Evolutionary conservation across 2,888 invertebrate genomes (phyloP), one percentile per base, ranked within the genome.

Genomic region (Hemaris fuciformis): DNA sequence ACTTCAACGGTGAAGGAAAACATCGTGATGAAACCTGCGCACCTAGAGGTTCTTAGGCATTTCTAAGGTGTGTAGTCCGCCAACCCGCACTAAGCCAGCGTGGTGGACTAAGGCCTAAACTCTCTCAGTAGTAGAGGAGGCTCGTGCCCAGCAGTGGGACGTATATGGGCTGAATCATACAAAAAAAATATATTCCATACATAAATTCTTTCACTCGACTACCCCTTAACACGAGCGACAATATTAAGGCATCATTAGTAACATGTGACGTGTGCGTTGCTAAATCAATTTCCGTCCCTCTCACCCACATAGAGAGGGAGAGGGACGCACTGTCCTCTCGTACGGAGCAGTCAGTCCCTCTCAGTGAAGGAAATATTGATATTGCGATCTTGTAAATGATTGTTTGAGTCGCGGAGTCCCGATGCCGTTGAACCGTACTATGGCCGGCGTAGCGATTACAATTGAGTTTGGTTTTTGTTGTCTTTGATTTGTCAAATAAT

Each of bases 191-290:
- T 13, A 10, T 31, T 3, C 0, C 3, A n/a, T 4, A n/a, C 8
- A 13, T 3, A 38, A 38, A 38, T 46, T 53, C 18, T 13, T 42
- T 6, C 3, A 6, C 7, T 3, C 34, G 34, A 34, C 81, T 69
- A 64, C 74, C 72, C 87, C 88, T 90, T 90, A 90, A 88, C 73
- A 60, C 62, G 65, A 63, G 34, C 67, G 66, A 68, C 69, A 73
- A 80, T 79, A 87, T 88, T 82, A 87, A 84, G 77, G 77, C 72
- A 72, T 81, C 87, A 83, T 91, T 89, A 89, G 56, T 73, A 85
- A 86, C 90, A 91, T 81, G 88, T 91, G 91, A 88, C 90, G 89
- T 83, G 75, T 70, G 70, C 68, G 71, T 68, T 66, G 66, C 77
- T 84, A 85, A 87, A 85, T 87, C 77, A 80, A 61, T 57, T 7